These are phyloP conservation scores for Sebastes alutus DNA, from an alignment of 2,797 vertebrate species.

Conservation along the genomic window DNA sequence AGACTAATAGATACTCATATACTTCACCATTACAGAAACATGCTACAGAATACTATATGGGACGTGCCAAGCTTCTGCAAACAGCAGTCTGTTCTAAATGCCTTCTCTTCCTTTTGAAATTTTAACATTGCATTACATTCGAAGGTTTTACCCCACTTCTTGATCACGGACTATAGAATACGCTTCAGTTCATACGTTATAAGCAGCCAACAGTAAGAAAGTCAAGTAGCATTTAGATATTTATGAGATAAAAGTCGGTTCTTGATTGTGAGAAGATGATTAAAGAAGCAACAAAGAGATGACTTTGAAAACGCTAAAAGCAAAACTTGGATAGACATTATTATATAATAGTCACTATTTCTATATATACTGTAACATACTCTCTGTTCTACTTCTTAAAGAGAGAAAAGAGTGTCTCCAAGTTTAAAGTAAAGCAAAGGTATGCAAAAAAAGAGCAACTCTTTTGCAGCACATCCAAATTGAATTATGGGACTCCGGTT, in stretches of 20 bases:
- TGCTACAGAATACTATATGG: not conserved
- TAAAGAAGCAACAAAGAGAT: not conserved
- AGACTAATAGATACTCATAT: not conserved
- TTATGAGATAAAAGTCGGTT: not conserved
- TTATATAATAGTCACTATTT: slow-evolving; percentile 6
- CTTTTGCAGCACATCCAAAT: slow-evolving; percentile 11
- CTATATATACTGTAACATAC: not conserved
- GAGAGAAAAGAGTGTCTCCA: not conserved
- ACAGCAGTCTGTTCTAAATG: not conserved
- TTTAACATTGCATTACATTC: not conserved
- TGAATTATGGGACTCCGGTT: slow-evolving; percentile 39
- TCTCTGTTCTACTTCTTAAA: slow-evolving; percentile 4
- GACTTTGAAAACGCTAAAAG: not conserved
- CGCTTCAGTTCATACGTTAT: not conserved
- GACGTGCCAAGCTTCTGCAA: not conserved
- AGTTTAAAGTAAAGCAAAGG: slow-evolving; percentile 9
- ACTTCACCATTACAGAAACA: not conserved
- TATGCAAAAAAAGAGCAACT: not conserved
- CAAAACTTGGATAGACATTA: not conserved
- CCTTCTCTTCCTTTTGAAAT: not conserved
- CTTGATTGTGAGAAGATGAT: not conserved
- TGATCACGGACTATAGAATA: not conserved
- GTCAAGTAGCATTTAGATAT: not conserved
- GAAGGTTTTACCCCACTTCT: not conserved
- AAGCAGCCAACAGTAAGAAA: not conserved